Conservation (phyloP, 2,113 vertebrate species). For the Thomomys bottae region DNA sequence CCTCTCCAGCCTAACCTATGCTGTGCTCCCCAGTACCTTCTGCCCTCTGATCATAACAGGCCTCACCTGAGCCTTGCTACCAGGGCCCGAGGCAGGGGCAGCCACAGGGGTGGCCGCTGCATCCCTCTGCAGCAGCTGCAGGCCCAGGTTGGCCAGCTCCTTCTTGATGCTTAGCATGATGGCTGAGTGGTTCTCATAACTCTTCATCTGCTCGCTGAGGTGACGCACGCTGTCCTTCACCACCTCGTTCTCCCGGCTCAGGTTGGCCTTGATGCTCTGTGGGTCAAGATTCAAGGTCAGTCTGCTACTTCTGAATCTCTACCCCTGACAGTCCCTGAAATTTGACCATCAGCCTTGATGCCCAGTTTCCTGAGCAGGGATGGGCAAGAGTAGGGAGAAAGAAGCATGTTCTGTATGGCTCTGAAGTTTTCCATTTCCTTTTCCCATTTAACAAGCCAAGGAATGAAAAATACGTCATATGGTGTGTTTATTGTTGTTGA, state of each 20-base stretch:
- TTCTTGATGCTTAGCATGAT: constrained; percentile 98
- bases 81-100: background rate
- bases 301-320: background rate
- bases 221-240: constrained; percentile 93
- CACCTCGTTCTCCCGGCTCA: constrained; percentile 95
- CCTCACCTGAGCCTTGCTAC: constrained; percentile 91
- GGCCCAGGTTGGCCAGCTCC: constrained; percentile 94
- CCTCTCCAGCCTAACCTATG: too few relatives aligned
- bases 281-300: background rate
- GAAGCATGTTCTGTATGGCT: background rate
- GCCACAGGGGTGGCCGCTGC: constrained; percentile 72
- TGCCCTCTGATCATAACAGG: background rate
- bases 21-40: background rate
- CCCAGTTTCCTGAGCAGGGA: background rate
- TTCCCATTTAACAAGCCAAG: background rate
- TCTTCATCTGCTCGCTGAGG: constrained; percentile 92
- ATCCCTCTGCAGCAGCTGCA: constrained; percentile 96
- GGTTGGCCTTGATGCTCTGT: constrained; percentile 96
- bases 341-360: background rate
- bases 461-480: background rate
- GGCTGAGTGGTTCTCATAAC: constrained; percentile 96
- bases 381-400: background rate
- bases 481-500: background rate
- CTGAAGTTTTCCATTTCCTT: background rate
- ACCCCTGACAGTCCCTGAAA: background rate